A percentile compares a stretch with the other conserved stretches of the same genome.
Conservation (phyloP, 2,797 vertebrate genomes). For the Echeneis naucrates region DNA sequence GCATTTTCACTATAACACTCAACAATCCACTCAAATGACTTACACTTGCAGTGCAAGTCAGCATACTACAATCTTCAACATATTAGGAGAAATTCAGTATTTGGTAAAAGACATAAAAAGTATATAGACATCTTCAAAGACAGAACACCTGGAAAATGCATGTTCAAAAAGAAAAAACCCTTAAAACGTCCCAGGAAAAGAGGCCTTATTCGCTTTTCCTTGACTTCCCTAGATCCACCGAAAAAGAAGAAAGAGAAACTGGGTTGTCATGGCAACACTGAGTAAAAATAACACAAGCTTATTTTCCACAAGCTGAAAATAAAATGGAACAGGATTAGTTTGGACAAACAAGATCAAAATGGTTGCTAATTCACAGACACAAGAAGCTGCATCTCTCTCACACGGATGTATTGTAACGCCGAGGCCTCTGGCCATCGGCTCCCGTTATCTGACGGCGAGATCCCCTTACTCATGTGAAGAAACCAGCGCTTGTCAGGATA, state of each 20-base stretch:
- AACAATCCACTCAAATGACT: neutral
- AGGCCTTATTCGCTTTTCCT: slow-evolving; percentile 63
- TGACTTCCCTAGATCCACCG: slow-evolving; percentile 69
- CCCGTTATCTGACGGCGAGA: slow-evolving; percentile 64
- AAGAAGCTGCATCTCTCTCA: slow-evolving; percentile 44
- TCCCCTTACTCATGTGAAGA: slow-evolving; percentile 78
- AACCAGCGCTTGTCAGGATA: slow-evolving; percentile 83
- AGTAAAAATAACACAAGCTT: slow-evolving; percentile 88
- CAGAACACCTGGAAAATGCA: slow-evolving; percentile 33
- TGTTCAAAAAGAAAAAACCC: slow-evolving; percentile 31
- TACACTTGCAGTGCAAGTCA: neutral
- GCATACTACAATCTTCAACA: slow-evolving; percentile 10
- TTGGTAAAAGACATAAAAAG: too few relatives aligned
- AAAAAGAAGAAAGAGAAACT: slow-evolving; percentile 54
- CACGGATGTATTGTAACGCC: neutral
- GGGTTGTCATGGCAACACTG: slow-evolving; percentile 87
- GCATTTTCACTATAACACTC: neutral
- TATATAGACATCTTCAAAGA: neutral
- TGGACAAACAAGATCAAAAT: slow-evolving; percentile 84
- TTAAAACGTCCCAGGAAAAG: slow-evolving; percentile 32
- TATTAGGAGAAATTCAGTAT: neutral
- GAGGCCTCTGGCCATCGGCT: slow-evolving; percentile 58
- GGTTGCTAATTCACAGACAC: slow-evolving; percentile 80
- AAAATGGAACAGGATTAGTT: slow-evolving; percentile 84
- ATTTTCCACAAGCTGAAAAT: slow-evolving; percentile 85